Evolutionary conservation across 2,888 invertebrate genomes (phyloP).

Genomic region (Lampropteryx suffumata): DNA sequence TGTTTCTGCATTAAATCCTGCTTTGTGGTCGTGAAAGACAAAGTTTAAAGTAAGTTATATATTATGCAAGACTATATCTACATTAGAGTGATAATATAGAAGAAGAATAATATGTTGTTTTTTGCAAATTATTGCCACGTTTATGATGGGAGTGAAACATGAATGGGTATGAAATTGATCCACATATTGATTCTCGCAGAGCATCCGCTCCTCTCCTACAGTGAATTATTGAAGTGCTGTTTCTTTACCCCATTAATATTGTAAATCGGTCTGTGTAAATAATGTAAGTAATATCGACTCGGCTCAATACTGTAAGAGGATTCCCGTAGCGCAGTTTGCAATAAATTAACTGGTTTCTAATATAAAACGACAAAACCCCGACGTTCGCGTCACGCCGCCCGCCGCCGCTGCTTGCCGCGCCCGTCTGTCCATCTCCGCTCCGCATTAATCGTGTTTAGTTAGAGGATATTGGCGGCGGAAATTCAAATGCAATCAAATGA

Average conservation of each 20-base stretch:
- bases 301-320: conserved; percentile 58
- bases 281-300: conserved; percentile 46
- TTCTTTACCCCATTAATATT: conserved; percentile 22
- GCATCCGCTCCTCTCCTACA: background rate
- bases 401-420: conserved; percentile 40
- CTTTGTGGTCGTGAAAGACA: conserved; percentile 17
- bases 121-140: too few species aligned
- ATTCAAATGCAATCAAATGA: conserved; percentile 83
- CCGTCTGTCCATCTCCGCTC: conserved; percentile 77
- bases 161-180: too few species aligned
- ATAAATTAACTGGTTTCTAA: conserved; percentile 81
- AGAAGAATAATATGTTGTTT: too few species aligned
- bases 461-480: conserved; percentile 83
- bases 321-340: conserved; percentile 75
- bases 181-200: background rate
- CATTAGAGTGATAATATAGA: too few species aligned
- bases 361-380: conserved; percentile 81
- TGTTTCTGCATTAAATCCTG: conserved; percentile 64
- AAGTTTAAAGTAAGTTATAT: conserved; percentile 8
- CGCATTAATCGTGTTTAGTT: conserved; percentile 84
- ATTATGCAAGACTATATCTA: too few species aligned
- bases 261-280: conserved; percentile 42
- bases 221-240: conserved; percentile 17
- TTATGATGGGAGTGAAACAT: too few species aligned
- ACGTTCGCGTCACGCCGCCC: conserved; percentile 49